phyloP scores from a whole-genome alignment of 1,140 invertebrate species.

The Hypothenemus hampei region DNA sequence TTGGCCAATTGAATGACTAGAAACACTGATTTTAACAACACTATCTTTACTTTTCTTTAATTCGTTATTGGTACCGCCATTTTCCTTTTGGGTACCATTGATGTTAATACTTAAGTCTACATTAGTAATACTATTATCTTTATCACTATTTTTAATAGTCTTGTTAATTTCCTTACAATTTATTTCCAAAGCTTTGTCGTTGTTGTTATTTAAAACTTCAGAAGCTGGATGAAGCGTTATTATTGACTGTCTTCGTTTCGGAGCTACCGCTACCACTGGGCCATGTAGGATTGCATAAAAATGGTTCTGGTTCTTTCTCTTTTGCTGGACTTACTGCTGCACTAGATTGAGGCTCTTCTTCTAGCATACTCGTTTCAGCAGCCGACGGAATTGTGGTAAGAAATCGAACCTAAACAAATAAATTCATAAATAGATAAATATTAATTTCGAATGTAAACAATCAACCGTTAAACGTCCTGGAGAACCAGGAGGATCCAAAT shows the following conservation, averaged over 20 bases:
- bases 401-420: slow-evolving; percentile 53
- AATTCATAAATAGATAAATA: slow-evolving; percentile 3
- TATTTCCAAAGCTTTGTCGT: neutral
- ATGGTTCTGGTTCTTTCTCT: slow-evolving; percentile 36
- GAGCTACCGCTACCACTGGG: slow-evolving; percentile 30
- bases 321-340: slow-evolving; percentile 41
- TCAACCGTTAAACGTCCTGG: slow-evolving; percentile 54
- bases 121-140: slow-evolving; percentile 3
- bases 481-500: slow-evolving; percentile 58
- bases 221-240: slow-evolving; percentile 42
- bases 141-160: neutral
- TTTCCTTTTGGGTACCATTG: slow-evolving; percentile 1
- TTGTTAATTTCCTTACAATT: neutral
- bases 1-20: slow-evolving; percentile 13
- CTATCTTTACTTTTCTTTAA: neutral
- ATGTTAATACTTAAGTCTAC: neutral
- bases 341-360: slow-evolving; percentile 47
- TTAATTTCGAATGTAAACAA: neutral
- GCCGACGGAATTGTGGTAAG: slow-evolving; percentile 77
- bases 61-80: neutral
- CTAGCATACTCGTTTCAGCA: slow-evolving; percentile 69
- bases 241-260: slow-evolving; percentile 39
- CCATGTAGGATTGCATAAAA: slow-evolving; percentile 41
- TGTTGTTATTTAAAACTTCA: slow-evolving; percentile 32
- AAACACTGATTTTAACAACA: slow-evolving; percentile 1